phyloP scores from a whole-genome alignment of 1,140 invertebrate genomes.

The Pinna nobilis region DNA sequence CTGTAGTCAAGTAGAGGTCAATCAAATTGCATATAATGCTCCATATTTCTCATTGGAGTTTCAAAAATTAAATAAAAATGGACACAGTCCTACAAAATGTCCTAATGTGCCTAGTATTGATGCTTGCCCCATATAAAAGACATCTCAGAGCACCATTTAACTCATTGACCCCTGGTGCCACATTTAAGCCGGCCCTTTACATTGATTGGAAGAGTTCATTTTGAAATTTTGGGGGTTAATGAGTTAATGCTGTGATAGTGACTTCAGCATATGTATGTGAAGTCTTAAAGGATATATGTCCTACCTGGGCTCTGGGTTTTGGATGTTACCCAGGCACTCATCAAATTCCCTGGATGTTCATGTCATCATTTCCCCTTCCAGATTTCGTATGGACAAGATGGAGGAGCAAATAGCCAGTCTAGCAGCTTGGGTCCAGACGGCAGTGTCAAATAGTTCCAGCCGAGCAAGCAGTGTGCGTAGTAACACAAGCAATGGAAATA shows the following conservation, averaged over 20 bases:
- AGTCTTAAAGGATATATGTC: background rate
- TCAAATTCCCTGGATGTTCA: too few species aligned
- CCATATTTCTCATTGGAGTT: too few species aligned
- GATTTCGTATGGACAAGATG: constrained; percentile 47
- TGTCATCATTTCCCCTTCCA: too few species aligned
- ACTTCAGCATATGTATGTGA: too few species aligned
- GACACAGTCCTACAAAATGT: too few species aligned
- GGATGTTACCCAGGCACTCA: background rate
- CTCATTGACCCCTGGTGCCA: background rate
- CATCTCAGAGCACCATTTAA: background rate
- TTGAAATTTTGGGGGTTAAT: too few species aligned
- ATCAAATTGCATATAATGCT: too few species aligned
- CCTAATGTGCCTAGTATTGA: too few species aligned
- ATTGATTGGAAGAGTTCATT: background rate
- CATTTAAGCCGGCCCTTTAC: background rate
- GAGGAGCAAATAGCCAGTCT: constrained; percentile 40
- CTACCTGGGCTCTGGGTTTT: background rate
- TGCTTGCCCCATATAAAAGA: too few species aligned
- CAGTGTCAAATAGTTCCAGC: constrained; percentile 27
- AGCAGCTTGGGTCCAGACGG: constrained; percentile 43
- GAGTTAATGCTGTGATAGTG: too few species aligned
- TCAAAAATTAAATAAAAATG: too few species aligned
- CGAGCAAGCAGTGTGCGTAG: constrained; percentile 39
- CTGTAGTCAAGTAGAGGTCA: too few species aligned
- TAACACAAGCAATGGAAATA: constrained; percentile 27